Evolutionary conservation across 2,888 invertebrate genomes (phyloP).

Genomic region (Nasonia oneida): DNA sequence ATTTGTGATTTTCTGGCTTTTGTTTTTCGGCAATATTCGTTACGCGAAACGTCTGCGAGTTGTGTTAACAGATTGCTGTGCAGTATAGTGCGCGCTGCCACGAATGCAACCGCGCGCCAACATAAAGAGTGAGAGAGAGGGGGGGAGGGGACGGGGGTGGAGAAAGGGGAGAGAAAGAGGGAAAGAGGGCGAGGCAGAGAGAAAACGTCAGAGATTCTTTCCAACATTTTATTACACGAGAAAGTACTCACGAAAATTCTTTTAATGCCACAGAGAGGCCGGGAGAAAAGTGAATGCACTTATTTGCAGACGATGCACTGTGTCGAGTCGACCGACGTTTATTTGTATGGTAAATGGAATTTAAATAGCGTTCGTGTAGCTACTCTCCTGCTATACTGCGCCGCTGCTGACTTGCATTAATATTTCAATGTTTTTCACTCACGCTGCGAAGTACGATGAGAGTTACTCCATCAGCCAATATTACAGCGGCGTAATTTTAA

Average conservation of each 20-base stretch:
- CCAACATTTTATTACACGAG: constrained; percentile 21
- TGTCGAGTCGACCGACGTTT: background rate
- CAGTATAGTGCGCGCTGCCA: background rate
- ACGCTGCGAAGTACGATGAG: background rate
- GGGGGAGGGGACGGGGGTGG: no score
- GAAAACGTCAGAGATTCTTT: background rate
- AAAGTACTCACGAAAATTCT: constrained; percentile 23
- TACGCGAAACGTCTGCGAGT: background rate
- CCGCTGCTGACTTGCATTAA: background rate
- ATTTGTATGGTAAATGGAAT: constrained; percentile 20
- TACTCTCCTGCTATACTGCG: background rate
- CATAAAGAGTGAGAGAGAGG: background rate
- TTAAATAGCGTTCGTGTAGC: background rate
- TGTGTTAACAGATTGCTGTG: background rate
- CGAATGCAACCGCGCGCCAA: background rate
- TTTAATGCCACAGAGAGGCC: background rate
- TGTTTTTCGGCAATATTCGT: background rate
- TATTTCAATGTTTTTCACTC: background rate
- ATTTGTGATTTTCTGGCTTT: background rate
- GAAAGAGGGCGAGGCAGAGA: background rate
- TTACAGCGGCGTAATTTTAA: background rate
- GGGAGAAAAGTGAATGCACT: constrained; percentile 5
- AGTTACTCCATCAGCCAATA: background rate
- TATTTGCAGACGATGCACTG: background rate
- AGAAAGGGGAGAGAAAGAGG: background rate